These are phyloP conservation scores for Psittacula echo DNA, from an alignment of 2,797 vertebrate genomes.

Conservation along the genomic window DNA sequence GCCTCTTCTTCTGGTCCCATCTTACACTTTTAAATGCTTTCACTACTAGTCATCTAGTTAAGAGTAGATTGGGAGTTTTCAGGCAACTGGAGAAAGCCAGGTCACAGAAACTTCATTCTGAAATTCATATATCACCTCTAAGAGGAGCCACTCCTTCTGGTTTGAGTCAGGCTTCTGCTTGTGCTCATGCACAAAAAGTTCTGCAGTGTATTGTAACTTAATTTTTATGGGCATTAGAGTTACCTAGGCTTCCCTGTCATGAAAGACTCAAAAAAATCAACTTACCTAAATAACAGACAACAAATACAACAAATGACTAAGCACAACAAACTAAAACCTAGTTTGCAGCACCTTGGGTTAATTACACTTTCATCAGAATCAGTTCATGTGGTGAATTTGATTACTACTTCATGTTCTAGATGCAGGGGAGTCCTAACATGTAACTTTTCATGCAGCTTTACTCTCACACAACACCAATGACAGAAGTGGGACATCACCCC, in stretches of 20 bases:
- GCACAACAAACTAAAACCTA: background rate
- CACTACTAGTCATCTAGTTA: background rate
- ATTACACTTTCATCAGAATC: background rate
- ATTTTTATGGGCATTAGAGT: background rate
- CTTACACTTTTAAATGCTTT: background rate
- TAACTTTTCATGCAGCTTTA: background rate
- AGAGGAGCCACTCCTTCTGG: background rate
- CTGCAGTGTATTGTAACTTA: background rate
- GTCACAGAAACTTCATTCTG: background rate
- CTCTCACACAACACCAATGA: background rate
- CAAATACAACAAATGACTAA: background rate
- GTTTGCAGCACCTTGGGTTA: background rate
- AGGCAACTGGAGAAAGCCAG: background rate
- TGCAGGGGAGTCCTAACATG: background rate
- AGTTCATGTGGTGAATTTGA: background rate
- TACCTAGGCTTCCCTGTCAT: background rate
- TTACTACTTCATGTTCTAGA: background rate
- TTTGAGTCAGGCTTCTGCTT: background rate
- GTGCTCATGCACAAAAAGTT: background rate
- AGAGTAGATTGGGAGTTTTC: background rate
- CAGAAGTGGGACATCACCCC: background rate
- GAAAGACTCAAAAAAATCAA: background rate
- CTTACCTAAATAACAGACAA: background rate
- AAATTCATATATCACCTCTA: background rate
- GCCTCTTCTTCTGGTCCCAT: background rate